A percentile compares a stretch with the other conserved stretches of the same genome.
Evolutionary conservation across 2,113 vertebrate genomes (phyloP).

Genomic region (Anguilla japonica): DNA sequence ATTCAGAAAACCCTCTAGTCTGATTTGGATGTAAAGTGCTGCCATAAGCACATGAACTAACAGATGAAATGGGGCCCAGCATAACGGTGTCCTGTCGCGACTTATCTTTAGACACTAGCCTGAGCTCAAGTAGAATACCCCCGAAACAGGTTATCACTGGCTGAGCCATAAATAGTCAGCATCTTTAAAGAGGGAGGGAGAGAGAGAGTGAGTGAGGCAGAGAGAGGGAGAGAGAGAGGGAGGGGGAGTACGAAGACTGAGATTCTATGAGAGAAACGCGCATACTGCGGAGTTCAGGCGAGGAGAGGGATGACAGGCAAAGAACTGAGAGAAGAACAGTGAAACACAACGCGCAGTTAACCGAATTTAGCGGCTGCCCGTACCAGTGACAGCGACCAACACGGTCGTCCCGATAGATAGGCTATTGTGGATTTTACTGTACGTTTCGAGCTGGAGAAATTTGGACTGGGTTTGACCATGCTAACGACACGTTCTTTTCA

Average conservation of each 20-base stretch:
- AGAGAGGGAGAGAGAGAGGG: neutral
- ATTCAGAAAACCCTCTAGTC: neutral
- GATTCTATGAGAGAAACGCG: constrained; percentile 20
- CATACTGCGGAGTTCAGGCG: constrained; percentile 34
- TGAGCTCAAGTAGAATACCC: neutral
- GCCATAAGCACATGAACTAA: neutral
- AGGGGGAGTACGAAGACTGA: neutral
- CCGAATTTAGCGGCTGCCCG: neutral
- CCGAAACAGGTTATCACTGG: neutral
- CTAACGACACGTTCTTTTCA: neutral
- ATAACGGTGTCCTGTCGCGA: neutral
- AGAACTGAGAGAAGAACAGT: neutral
- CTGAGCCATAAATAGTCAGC: neutral
- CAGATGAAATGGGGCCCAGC: neutral
- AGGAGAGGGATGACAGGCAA: constrained; percentile 15
- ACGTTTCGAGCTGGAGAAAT: constrained; percentile 15
- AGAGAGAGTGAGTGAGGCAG: neutral
- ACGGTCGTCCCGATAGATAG: neutral
- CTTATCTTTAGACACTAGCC: neutral
- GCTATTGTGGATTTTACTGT: neutral
- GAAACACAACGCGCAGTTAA: constrained; percentile 13
- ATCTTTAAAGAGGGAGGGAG: constrained; percentile 1
- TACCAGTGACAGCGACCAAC: neutral
- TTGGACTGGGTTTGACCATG: constrained; percentile 23
- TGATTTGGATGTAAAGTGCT: neutral